Percentiles rank a stretch among this genome's conserved stretches.
Conservation (phyloP, 2,888 invertebrate genomes). For the Drosophila falleni region DNA sequence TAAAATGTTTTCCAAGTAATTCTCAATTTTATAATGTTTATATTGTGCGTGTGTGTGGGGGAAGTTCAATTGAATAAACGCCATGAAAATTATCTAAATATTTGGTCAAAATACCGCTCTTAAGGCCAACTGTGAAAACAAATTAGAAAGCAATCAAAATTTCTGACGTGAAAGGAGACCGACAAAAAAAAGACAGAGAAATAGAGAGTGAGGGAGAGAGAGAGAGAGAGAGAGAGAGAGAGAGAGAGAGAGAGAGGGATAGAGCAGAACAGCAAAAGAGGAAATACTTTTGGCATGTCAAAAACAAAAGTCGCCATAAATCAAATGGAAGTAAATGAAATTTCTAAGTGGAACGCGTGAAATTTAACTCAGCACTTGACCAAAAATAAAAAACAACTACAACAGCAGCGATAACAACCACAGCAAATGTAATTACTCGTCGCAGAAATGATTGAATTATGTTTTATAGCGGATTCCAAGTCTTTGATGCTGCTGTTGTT, state of each 20-base stretch:
- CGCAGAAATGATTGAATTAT: constrained; percentile 72
- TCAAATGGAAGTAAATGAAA: constrained; percentile 63
- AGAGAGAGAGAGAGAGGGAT: neutral
- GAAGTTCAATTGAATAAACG: constrained; percentile 27
- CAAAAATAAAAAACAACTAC: constrained; percentile 23
- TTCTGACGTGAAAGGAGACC: constrained; percentile 32
- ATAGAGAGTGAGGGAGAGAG: neutral
- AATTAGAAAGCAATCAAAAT: constrained; percentile 72
- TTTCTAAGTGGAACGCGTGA: constrained; percentile 45
- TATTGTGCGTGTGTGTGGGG: constrained; percentile 18
- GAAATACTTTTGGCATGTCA: constrained; percentile 50
- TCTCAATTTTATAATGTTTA: constrained; percentile 37
- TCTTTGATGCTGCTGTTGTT: constrained; percentile 32
- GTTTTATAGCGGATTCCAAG: constrained; percentile 63
- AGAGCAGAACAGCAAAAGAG: constrained; percentile 9
- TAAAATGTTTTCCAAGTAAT: constrained; percentile 50
- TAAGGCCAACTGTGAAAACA: constrained; percentile 46
- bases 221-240: neutral
- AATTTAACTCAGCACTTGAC: constrained; percentile 44
- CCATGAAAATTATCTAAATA: constrained; percentile 38
- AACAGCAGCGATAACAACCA: neutral
- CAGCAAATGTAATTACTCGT: constrained; percentile 64
- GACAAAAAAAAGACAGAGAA: constrained; percentile 2
- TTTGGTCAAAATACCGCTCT: constrained; percentile 33
- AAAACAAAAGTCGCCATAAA: constrained; percentile 66